Percentiles rank a stretch among this genome's conserved stretches.
Evolutionary conservation across 2,797 vertebrate genomes (phyloP).

Genomic region (Furcifer pardalis): DNA sequence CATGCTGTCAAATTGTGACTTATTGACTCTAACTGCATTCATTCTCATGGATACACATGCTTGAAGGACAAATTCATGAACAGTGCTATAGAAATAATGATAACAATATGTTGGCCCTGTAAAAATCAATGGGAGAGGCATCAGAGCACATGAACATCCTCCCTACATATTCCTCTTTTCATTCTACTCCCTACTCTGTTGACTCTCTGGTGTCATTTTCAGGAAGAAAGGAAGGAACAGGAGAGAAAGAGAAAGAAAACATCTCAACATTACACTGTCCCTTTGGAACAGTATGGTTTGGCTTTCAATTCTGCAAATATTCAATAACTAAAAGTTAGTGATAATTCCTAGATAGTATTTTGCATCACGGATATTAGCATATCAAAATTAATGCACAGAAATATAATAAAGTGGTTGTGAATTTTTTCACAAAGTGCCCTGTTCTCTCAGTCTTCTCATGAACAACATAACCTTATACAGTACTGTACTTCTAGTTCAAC

Average conservation of each 20-base stretch:
- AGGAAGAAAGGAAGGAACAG: too few species aligned
- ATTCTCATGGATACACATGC: neutral
- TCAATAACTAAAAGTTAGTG: too few species aligned
- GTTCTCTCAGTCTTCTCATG: neutral
- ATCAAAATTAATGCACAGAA: neutral
- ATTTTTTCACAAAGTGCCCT: neutral
- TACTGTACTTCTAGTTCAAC: too few species aligned
- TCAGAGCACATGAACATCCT: neutral
- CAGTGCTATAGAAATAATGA: neutral
- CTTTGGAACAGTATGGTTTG: neutral
- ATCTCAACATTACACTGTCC: too few species aligned
- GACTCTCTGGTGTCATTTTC: too few species aligned
- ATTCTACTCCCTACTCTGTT: too few species aligned
- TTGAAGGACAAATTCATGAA: neutral
- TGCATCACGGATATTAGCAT: neutral
- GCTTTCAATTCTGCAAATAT: neutral
- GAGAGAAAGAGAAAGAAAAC: too few species aligned
- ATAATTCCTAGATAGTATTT: too few species aligned
- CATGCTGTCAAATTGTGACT: neutral
- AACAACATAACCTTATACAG: neutral
- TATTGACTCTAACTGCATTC: neutral
- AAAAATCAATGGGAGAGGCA: neutral
- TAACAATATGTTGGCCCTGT: neutral
- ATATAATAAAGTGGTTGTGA: neutral
- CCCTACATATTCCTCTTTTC: neutral